A percentile compares a stretch with the other conserved stretches of the same genome.
phyloP scores from a whole-genome alignment of 2,888 invertebrate species.

The Amblyjoppa fuscipennis region DNA sequence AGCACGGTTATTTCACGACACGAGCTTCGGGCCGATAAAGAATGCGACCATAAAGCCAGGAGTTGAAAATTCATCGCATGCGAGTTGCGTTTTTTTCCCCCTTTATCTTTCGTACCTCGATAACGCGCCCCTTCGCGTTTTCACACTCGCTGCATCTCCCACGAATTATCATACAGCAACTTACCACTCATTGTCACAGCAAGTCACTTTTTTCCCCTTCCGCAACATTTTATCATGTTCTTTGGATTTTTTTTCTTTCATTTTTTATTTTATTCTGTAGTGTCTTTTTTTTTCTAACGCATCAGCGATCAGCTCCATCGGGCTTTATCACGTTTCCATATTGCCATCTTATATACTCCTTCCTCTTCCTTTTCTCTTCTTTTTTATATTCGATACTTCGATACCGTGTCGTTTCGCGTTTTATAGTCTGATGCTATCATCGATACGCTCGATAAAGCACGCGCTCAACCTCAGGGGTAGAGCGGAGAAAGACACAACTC shows the following conservation, averaged over 20 bases:
- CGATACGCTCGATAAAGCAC: constrained; percentile 52
- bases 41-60: too few species aligned
- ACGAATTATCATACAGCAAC: neutral
- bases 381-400: constrained; percentile 41
- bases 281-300: neutral
- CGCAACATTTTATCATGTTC: neutral
- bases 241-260: neutral
- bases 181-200: neutral
- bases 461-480: constrained; percentile 24
- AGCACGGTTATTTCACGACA: too few species aligned
- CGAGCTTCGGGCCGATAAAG: too few species aligned
- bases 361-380: neutral
- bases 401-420: constrained; percentile 34
- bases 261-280: neutral
- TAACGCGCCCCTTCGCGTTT: too few species aligned
- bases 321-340: constrained; percentile 19
- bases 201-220: neutral
- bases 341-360: neutral
- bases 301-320: constrained; percentile 16
- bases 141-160: too few species aligned
- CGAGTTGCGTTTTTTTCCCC: neutral
- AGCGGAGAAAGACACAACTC: constrained; percentile 9
- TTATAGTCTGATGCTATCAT: constrained; percentile 35
- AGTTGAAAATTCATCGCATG: too few species aligned
- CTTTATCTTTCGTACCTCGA: neutral